phyloP scores from a whole-genome alignment of 92 coral and sea anemone species.

The Micromussa lordhowensis region DNA sequence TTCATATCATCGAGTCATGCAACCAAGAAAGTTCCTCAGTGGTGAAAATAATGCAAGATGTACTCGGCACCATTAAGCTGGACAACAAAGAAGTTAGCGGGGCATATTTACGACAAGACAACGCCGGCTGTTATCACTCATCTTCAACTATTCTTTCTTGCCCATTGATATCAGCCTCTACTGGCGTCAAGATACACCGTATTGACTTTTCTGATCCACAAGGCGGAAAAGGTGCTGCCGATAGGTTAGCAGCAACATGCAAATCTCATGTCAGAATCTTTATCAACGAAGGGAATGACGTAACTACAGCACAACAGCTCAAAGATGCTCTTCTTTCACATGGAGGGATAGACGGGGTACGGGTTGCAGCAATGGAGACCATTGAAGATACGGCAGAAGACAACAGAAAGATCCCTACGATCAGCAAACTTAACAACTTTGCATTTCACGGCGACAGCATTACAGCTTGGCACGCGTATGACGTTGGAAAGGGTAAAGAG shows the following conservation, averaged over 20 bases:
- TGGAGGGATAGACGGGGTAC: conserved; percentile 43
- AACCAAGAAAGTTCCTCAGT: conserved; percentile 48
- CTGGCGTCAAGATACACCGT: conserved; percentile 24
- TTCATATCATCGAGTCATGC: conserved; percentile 63
- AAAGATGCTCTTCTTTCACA: conserved; percentile 23
- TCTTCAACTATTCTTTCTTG: conserved; percentile 44
- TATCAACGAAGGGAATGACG: conserved; percentile 39
- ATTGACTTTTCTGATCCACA: conserved; percentile 60
- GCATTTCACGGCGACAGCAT: conserved; percentile 17
- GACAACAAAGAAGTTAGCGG: conserved; percentile 30
- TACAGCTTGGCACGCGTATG: conserved; percentile 55
- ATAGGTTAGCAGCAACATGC: conserved; percentile 45
- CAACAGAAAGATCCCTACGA: conserved; percentile 37
- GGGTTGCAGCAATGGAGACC: conserved; percentile 36
- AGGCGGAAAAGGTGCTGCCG: conserved; percentile 57
- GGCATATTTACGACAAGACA: conserved; percentile 64
- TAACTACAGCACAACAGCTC: conserved; percentile 26
- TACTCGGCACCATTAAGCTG: conserved; percentile 35
- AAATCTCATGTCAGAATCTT: conserved; percentile 24
- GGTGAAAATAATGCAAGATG: conserved; percentile 59
- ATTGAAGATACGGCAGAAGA: not conserved
- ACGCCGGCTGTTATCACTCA: conserved; percentile 65
- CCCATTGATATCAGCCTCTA: conserved; percentile 39
- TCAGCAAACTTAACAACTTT: conserved; percentile 60
- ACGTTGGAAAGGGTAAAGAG: conserved; percentile 55